Base-by-base conservation (phyloP, 2,888 invertebrate species). In the Drepanosiphum platanoidis region DNA sequence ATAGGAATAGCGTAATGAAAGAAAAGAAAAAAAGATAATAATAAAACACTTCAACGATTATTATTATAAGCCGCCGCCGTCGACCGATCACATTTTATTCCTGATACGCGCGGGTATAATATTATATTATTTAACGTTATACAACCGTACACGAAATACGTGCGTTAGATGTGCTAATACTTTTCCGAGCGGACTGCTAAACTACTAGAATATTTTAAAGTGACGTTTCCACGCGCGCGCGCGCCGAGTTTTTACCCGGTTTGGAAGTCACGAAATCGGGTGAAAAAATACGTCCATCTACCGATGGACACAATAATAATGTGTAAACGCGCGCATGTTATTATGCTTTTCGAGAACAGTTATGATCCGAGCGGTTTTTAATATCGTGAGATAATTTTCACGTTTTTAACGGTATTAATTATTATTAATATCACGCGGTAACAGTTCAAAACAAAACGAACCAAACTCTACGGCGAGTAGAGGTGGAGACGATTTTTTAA, bases 1-100 rank as follows among this genome's bases (percentile, higher is more conserved):
- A 79, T 32, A 79, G 15, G 32, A 79, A 66, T 39, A 58, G n/a
- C 11, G 5, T 64, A 77, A 36, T 61, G 22, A 52, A 39, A 9
- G 4, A 39, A 9, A 39, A 52, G 18, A 52, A 52, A 5, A 46
- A 46, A 9, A 52, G 22, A 18, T n/a, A n/a, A n/a, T n/a, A n/a
- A 36, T 58, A 58, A 75, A 58, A 58, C 13, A 75, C 32, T 74
- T 32, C 5, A 32, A 52, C 32, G 46, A 52, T 32, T 46, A 58
- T 75, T 42, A 18, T 9, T 30, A 66, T 18, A 30, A 9, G 61
- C 61, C 27, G 27, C 18, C 9, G 9, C 9, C 9, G n/a, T 22
- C n/a, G n/a, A 8, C 58, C 58, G 3, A 58, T 58, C 58, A 8
- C 61, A 61, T 61, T 61, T 61, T 61, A 61, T 61, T 61, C n/a